These are phyloP conservation scores for Camponotus vicinus DNA, from an alignment of 1,140 invertebrate species.

Conservation along the genomic window DNA sequence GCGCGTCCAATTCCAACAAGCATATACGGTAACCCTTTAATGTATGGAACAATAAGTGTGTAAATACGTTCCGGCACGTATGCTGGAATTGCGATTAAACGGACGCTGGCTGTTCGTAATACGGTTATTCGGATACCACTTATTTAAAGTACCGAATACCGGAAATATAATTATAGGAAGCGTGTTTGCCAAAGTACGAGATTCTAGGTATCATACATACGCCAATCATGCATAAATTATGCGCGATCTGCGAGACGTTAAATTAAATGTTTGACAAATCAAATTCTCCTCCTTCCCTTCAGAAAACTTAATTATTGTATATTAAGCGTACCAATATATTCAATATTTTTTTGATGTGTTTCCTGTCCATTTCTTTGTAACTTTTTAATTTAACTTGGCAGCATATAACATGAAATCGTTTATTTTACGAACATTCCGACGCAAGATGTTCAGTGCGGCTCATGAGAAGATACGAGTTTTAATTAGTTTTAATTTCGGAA, in stretches of 20 bases:
- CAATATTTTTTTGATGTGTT: background rate
- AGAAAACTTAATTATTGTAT: background rate
- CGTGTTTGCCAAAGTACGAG: background rate
- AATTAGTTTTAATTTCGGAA: constrained; percentile 66
- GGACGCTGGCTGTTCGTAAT: constrained; percentile 27
- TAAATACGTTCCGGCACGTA: constrained; percentile 58
- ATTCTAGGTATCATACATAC: background rate
- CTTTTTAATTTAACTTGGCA: background rate
- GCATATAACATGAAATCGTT: constrained; percentile 41
- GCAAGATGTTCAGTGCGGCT: background rate
- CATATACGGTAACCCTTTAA: constrained; percentile 51
- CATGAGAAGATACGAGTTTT: constrained; percentile 62
- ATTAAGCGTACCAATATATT: background rate
- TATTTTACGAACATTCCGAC: constrained; percentile 52
- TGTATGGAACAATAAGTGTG: constrained; percentile 43
- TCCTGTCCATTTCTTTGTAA: background rate
- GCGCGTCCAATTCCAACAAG: constrained; percentile 59
- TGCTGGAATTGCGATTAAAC: constrained; percentile 37
- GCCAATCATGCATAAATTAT: background rate
- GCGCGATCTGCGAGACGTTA: background rate
- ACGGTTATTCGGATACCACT: constrained; percentile 51
- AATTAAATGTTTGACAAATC: background rate
- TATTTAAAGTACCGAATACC: constrained; percentile 36
- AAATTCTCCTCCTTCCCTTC: background rate
- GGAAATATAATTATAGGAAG: constrained; percentile 24